Evolutionary conservation across 2,113 vertebrate genomes (phyloP).

Genomic region (Kryptolebias marmoratus): DNA sequence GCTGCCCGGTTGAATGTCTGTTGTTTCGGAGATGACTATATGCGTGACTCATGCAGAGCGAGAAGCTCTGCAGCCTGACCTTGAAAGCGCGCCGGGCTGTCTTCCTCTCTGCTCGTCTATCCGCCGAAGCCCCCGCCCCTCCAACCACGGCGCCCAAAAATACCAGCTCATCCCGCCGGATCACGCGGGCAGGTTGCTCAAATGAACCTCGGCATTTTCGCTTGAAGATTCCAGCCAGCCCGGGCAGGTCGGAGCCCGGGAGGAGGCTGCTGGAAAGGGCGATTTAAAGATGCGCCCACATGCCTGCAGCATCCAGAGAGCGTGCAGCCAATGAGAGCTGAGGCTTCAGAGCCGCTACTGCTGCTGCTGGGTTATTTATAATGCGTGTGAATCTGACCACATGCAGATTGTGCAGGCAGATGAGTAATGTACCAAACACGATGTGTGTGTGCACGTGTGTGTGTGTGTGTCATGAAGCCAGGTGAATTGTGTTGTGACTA

Average conservation of each 20-base stretch:
- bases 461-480: conserved; percentile 57
- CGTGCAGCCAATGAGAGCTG: conserved; percentile 45
- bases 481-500: conserved; percentile 70
- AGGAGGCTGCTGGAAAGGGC: conserved; percentile 44
- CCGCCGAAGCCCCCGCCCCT: neutral
- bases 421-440: conserved; percentile 74
- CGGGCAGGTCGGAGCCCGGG: conserved; percentile 53
- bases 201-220: conserved; percentile 22
- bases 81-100: conserved; percentile 65
- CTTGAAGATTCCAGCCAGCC: conserved; percentile 14
- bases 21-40: conserved; percentile 71
- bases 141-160: conserved; percentile 28
- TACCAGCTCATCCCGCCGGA: conserved; percentile 36
- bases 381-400: conserved; percentile 77
- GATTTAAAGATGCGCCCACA: conserved; percentile 63
- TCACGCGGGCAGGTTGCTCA: conserved; percentile 8
- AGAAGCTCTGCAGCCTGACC: conserved; percentile 70
- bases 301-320: conserved; percentile 48
- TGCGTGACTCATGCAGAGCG: conserved; percentile 74
- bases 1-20: conserved; percentile 71
- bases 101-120: conserved; percentile 67
- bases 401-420: conserved; percentile 77
- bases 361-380: conserved; percentile 69
- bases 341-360: conserved; percentile 50
- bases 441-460: conserved; percentile 36